Evolutionary conservation across 2,797 vertebrate genomes (phyloP).

Genomic region (Erpetoichthys calabaricus): DNA sequence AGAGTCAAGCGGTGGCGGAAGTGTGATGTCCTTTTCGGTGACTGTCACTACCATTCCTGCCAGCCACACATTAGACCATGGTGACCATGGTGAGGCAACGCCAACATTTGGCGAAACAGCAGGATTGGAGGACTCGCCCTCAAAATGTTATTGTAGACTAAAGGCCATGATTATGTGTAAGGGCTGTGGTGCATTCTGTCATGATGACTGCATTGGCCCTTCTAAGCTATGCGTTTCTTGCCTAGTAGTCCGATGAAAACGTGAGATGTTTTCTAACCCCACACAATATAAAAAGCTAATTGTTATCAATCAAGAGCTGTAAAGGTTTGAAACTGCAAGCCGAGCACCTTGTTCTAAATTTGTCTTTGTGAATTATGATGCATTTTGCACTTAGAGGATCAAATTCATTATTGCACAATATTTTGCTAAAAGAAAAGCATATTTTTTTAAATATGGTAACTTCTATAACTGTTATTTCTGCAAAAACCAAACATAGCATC

Average conservation of each 20-base stretch:
- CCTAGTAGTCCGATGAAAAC: conserved; percentile 77
- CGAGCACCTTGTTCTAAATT: conserved; percentile 60
- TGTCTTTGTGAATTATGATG: conserved; percentile 57
- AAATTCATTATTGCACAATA: conserved; percentile 68
- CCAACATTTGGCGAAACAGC: conserved; percentile 64
- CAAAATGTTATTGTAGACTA: conserved; percentile 91
- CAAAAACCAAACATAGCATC: no score
- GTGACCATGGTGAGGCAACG: conserved; percentile 50
- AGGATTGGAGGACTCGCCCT: conserved; percentile 65
- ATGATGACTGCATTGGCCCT: conserved; percentile 93
- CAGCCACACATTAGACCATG: conserved; percentile 43
- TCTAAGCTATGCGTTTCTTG: conserved; percentile 94
- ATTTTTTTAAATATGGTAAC: no score
- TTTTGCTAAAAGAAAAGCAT: conserved; percentile 53
- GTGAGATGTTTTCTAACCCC: background rate
- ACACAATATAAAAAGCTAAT: background rate
- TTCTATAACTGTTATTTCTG: no score
- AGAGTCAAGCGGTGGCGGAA: conserved; percentile 49
- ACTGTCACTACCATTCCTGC: conserved; percentile 89
- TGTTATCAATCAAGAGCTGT: background rate
- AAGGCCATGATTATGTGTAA: conserved; percentile 99
- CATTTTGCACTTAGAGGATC: conserved; percentile 73
- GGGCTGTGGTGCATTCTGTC: conserved; percentile 94
- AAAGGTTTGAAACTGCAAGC: background rate
- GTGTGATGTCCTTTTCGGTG: conserved; percentile 94